These are phyloP conservation scores for Apotomis betuletana DNA, from an alignment of 2,888 invertebrate genomes.

Conservation along the genomic window DNA sequence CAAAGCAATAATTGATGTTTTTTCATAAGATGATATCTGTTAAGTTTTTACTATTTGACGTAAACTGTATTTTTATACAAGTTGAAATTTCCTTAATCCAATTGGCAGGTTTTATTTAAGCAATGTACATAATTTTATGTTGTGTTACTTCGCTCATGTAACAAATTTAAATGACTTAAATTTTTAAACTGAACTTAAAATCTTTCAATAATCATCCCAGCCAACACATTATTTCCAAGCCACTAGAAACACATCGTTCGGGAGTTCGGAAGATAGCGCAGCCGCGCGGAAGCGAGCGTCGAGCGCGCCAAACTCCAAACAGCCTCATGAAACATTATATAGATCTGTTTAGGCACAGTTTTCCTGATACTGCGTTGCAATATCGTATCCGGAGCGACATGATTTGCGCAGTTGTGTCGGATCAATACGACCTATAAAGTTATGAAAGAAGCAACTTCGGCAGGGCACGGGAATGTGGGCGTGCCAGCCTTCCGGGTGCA, in stretches of 20 bases:
- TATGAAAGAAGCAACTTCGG: conserved; percentile 83
- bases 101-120: conserved; percentile 22
- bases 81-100: conserved; percentile 2
- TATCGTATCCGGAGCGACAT: conserved; percentile 61
- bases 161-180: conserved; percentile 23
- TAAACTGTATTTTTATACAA: conserved; percentile 27
- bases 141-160: conserved; percentile 21
- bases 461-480: conserved; percentile 79
- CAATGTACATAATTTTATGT: conserved; percentile 3
- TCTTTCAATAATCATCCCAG: conserved; percentile 24
- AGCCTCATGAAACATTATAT: conserved; percentile 33
- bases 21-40: conserved; percentile 1
- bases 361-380: conserved; percentile 52
- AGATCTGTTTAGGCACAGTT: conserved; percentile 46
- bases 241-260: background rate
- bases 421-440: conserved; percentile 81
- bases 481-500: conserved; percentile 73
- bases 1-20: background rate
- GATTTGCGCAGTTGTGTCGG: conserved; percentile 82
- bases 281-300: conserved; percentile 12
- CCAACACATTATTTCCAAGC: background rate
- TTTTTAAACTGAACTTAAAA: background rate
- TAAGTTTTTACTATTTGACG: conserved; percentile 14
- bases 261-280: background rate
- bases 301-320: background rate